Evolutionary conservation across 2,888 invertebrate species (phyloP).

Genomic region (Caenorhabditis plicata): DNA sequence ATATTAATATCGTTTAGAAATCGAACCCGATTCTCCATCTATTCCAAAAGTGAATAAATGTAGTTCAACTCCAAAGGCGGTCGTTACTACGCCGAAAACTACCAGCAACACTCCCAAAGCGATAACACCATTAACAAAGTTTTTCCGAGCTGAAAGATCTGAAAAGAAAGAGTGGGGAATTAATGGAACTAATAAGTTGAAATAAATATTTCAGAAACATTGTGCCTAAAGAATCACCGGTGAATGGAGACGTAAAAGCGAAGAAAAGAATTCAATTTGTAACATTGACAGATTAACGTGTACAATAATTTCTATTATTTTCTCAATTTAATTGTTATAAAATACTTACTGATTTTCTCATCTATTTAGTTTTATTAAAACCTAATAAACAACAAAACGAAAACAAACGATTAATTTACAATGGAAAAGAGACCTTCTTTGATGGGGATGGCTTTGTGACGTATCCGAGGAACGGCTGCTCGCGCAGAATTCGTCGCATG

Average conservation of each 20-base stretch:
- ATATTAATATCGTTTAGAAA: background rate
- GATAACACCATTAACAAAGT: slow-evolving; percentile 14
- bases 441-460: slow-evolving; percentile 42
- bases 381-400: background rate
- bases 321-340: background rate
- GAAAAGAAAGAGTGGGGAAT: background rate
- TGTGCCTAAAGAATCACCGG: background rate
- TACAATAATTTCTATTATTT: background rate
- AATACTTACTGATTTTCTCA: background rate
- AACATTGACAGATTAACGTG: slow-evolving; percentile 1
- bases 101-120: too few species aligned
- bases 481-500: slow-evolving; percentile 57
- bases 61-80: background rate
- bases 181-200: background rate
- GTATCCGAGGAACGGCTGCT: slow-evolving; percentile 59
- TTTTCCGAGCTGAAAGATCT: slow-evolving; percentile 13
- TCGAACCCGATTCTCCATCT: background rate
- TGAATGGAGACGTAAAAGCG: too few species aligned
- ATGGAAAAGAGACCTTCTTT: slow-evolving; percentile 43
- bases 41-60: background rate
- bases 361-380: slow-evolving; percentile 1
- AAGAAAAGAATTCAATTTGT: slow-evolving; percentile 6
- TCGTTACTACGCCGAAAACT: background rate
- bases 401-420: slow-evolving; percentile 22
- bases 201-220: background rate